Conservation (phyloP, 2,113 vertebrate species). For the Galbula dea region DNA sequence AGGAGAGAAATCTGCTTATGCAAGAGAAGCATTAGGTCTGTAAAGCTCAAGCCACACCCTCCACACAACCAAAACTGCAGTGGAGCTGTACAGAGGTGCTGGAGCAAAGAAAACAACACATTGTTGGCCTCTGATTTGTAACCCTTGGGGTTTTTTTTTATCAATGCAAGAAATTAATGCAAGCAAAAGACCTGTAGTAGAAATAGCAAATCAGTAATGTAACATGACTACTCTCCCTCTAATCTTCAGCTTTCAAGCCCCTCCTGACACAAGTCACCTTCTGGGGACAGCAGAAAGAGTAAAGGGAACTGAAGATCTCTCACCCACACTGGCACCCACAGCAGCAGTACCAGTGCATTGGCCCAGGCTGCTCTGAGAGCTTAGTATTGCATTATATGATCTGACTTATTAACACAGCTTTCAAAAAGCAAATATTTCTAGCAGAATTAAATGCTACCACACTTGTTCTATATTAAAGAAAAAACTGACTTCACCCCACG, state of each 20-base stretch:
- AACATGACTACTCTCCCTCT: background rate
- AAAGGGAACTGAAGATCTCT: background rate
- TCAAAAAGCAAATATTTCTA: background rate
- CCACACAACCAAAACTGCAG: background rate
- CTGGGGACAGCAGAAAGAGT: background rate
- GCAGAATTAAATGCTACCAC: background rate
- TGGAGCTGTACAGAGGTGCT: background rate
- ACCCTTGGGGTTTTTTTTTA: background rate
- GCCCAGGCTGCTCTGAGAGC: background rate
- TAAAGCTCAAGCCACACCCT: background rate
- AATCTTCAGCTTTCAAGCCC: background rate
- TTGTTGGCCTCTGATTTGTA: background rate
- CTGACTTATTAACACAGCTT: background rate
- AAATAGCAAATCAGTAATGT: background rate
- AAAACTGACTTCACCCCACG: background rate
- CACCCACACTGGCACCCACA: background rate
- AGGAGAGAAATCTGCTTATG: background rate
- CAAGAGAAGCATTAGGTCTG: background rate
- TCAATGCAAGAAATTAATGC: fast-evolving
- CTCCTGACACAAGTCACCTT: background rate
- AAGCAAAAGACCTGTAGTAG: background rate
- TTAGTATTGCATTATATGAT: background rate
- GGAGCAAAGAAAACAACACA: background rate
- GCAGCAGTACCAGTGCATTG: fast-evolving
- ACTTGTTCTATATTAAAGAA: background rate